Conservation (phyloP, 2,113 vertebrate species). For the Dissostichus mawsoni region DNA sequence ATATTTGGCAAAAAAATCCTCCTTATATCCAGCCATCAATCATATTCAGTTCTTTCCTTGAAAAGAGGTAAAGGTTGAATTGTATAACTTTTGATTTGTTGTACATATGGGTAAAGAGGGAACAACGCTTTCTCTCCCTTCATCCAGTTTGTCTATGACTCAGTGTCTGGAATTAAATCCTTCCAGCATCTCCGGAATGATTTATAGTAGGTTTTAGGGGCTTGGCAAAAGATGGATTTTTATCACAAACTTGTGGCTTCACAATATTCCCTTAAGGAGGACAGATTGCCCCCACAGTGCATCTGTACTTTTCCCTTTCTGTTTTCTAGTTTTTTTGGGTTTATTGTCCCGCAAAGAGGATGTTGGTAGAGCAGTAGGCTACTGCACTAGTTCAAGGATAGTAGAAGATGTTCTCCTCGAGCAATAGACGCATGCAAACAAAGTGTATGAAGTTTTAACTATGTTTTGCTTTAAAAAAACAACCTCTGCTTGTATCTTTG, state of each 20-base stretch:
- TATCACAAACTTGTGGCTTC: conserved; percentile 68
- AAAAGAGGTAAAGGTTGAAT: background rate
- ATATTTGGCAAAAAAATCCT: background rate
- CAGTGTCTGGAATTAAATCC: conserved; percentile 49
- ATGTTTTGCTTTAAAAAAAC: background rate
- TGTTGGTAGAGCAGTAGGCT: background rate
- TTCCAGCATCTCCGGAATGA: conserved; percentile 47
- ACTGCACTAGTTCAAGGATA: background rate
- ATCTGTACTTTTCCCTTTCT: conserved; percentile 25
- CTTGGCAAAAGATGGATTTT: conserved; percentile 58
- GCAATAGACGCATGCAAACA: background rate
- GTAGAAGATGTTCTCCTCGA: background rate
- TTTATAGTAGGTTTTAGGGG: conserved; percentile 59
- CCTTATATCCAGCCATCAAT: background rate
- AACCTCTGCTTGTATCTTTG: background rate
- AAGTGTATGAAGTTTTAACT: background rate
- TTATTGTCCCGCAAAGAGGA: background rate
- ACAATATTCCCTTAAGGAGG: conserved; percentile 40
- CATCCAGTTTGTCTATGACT: conserved; percentile 31
- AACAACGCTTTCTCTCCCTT: conserved; percentile 19
- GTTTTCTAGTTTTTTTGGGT: background rate
- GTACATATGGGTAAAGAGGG: background rate
- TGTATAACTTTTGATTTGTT: background rate
- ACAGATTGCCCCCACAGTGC: conserved; percentile 11
- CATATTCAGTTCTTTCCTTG: background rate